Conservation (phyloP, 2,888 invertebrate genomes). For the Acleris holmiana region DNA sequence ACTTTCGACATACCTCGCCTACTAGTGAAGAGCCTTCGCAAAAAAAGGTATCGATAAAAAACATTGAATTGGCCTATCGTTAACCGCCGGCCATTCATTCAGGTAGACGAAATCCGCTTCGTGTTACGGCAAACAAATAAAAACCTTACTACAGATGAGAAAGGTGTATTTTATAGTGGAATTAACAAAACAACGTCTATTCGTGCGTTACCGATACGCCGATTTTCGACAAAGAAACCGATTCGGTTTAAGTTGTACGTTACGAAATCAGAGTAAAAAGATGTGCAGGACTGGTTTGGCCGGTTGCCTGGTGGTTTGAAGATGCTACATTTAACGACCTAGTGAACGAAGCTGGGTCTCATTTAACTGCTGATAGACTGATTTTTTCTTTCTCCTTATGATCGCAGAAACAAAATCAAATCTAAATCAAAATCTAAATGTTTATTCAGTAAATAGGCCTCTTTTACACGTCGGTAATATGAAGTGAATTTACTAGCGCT, state of each 20-base stretch:
- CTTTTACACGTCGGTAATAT: too few species aligned
- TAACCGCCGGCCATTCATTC: constrained; percentile 33
- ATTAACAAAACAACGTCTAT: constrained; percentile 23
- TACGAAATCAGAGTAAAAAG: constrained; percentile 19
- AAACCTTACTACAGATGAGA: constrained; percentile 1
- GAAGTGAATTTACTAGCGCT: too few species aligned
- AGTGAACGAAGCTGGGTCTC: too few species aligned
- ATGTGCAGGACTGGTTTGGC: neutral
- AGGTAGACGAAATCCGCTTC: constrained; percentile 29
- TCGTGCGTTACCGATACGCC: constrained; percentile 42
- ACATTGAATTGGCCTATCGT: constrained; percentile 33
- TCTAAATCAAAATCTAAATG: too few species aligned
- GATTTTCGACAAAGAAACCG: constrained; percentile 36
- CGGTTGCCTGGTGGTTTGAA: neutral
- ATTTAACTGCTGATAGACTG: too few species aligned
- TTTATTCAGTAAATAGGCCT: too few species aligned
- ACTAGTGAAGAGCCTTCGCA: constrained; percentile 28
- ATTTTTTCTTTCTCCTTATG: too few species aligned
- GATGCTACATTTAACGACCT: neutral
- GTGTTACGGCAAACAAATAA: neutral
- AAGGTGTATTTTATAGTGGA: constrained; percentile 10
- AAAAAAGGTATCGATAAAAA: constrained; percentile 38
- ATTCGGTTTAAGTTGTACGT: neutral
- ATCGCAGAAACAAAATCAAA: too few species aligned
- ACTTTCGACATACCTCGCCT: constrained; percentile 17